A percentile compares a stretch with the other conserved stretches of the same genome.
These are phyloP conservation scores for Rhamnusium bicolor DNA, from an alignment of 2,888 invertebrate species.

Conservation along the genomic window DNA sequence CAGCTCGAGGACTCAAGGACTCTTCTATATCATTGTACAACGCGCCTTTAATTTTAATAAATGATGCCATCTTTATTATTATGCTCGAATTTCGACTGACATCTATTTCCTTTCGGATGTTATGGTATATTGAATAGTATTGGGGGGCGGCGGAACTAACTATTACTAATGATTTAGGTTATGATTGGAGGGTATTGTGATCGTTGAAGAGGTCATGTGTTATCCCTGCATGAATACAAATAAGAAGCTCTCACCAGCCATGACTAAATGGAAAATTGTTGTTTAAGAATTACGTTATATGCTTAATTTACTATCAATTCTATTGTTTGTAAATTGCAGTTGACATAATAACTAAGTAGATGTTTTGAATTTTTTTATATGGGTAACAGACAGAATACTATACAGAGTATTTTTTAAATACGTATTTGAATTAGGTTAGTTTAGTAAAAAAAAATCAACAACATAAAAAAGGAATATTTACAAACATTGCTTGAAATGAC, in stretches of 20 bases:
- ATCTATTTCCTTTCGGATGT: conserved; percentile 24
- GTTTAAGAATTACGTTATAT: conserved; percentile 12
- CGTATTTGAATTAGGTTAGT: too few relatives aligned
- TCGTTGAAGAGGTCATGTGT: conserved; percentile 14
- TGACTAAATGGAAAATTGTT: conserved; percentile 13
- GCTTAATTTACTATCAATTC: conserved; percentile 19
- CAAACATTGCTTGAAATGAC: too few relatives aligned
- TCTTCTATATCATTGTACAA: neutral
- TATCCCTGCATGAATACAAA: conserved; percentile 20
- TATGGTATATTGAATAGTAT: neutral
- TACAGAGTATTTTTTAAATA: too few relatives aligned
- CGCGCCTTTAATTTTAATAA: neutral
- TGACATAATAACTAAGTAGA: neutral
- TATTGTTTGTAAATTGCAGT: conserved; percentile 20
- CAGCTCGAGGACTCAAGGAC: too few relatives aligned
- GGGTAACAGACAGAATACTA: too few relatives aligned
- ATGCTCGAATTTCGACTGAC: neutral
- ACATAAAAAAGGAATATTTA: too few relatives aligned
- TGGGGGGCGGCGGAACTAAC: conserved; percentile 8
- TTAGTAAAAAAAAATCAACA: too few relatives aligned
- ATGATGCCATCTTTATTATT: neutral
- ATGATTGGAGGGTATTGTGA: conserved; percentile 20
- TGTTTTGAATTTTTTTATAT: too few relatives aligned
- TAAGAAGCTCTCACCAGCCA: conserved; percentile 20
- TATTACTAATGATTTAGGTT: conserved; percentile 17